Evolutionary conservation across 1,140 invertebrate genomes (phyloP), one percentile per base, ranked within the genome.

Genomic region (Danaus melanippus): DNA sequence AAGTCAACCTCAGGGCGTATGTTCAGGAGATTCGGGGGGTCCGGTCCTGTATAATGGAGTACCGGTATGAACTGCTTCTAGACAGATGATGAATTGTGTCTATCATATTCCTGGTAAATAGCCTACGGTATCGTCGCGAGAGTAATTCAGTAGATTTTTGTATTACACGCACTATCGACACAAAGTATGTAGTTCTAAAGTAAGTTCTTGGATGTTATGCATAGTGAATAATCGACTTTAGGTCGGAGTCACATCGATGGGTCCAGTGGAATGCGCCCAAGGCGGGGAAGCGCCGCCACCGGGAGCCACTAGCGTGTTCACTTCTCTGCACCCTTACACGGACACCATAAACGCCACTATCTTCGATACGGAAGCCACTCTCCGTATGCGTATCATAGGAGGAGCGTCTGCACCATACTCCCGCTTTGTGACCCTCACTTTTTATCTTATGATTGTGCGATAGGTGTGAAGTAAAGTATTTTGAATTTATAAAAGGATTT

Each of bases 201-300:
- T n/a, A n/a, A 32, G 7, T 32, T 7, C 21, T 32, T 32, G 21
- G 21, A 32, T 32, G 2, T 32, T 32, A 8, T 32, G 7, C 21
- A 32, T 32, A 8, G 7, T 32, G 7, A 32, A 7, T 32, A 32
- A 32, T 3, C 21, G 7, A 32, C 21, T 32, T 9, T 63, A 79
- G 72, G 64, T 84, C 43, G 80, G 66, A 17, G 74, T 84, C 17
- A 84, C 80, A 9, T 84, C 80, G 10, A 76, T 84, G 74, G 81
- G 81, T 0, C 79, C 81, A 4, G 43, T 69, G 40, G 64, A 78
- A 50, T 84, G 80, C 60, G 61, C 66, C 15, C 50, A 46, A 10
- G 55, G 50, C 12, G 53, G 46, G 10, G 40, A 15, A 6, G 11
- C 41, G 8, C 66, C 65, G 8, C 42, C 56, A 0, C 46, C 17